These are phyloP conservation scores for Dendrophyllia cribrosa DNA, from an alignment of 64 coral and sea anemone species.

Conservation along the genomic window DNA sequence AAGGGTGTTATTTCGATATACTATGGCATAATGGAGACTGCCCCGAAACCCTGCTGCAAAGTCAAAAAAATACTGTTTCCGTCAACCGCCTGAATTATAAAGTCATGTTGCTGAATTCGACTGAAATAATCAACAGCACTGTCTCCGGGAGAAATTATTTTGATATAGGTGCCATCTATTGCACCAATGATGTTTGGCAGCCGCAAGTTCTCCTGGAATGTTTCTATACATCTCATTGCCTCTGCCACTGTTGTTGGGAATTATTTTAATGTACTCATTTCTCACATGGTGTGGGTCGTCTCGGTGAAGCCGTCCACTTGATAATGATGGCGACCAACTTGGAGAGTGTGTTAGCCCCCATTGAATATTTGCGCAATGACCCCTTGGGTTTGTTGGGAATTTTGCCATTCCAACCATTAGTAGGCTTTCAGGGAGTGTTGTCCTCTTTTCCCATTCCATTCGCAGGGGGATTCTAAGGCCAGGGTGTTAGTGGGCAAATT, in stretches of 20 bases:
- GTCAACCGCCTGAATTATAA: constrained; percentile 48
- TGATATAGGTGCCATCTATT: constrained; percentile 18
- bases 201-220: constrained; percentile 22
- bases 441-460: no score
- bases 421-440: no score
- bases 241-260: constrained; percentile 44
- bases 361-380: no score
- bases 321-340: neutral
- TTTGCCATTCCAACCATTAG: no score
- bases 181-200: constrained; percentile 23
- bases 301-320: neutral
- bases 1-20: constrained; percentile 26
- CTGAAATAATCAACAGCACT: constrained; percentile 36
- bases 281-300: neutral
- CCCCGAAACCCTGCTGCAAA: constrained; percentile 20
- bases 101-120: constrained; percentile 43
- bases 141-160: constrained; percentile 35
- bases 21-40: constrained; percentile 6
- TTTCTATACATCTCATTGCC: constrained; percentile 11
- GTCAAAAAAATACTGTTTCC: constrained; percentile 7
- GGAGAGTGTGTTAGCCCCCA: no score
- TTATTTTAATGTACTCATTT: constrained; percentile 35
- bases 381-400: no score
- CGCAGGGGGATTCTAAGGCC: no score
- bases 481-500: no score